Evolutionary conservation across 2,797 vertebrate species (phyloP).

Genomic region (Limosa lapponica): DNA sequence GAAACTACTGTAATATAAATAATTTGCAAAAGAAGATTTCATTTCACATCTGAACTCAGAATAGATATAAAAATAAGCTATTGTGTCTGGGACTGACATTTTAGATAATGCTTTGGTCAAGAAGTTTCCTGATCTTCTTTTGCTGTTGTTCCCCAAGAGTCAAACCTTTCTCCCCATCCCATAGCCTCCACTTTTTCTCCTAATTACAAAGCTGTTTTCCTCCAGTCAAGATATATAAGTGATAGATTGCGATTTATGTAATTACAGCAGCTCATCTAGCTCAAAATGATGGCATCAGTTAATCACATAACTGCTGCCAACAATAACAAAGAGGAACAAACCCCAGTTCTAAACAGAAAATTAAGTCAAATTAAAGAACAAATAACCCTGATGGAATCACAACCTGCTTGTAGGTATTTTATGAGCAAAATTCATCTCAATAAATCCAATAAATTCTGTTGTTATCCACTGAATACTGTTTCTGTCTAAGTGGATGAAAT

Average conservation of each 20-base stretch:
- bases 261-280: background rate
- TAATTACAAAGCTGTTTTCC: background rate
- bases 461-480: background rate
- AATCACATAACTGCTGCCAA: background rate
- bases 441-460: background rate
- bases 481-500: background rate
- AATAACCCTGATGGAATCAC: background rate
- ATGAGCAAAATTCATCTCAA: background rate
- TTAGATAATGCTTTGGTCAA: background rate
- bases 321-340: background rate
- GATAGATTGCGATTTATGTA: background rate
- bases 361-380: constrained; percentile 12
- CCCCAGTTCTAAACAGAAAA: background rate
- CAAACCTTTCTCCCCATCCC: background rate
- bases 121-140: background rate
- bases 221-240: background rate
- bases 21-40: background rate
- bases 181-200: background rate
- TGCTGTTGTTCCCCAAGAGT: background rate
- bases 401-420: background rate
- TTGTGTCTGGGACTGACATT: background rate
- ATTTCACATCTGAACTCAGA: background rate
- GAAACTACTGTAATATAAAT: background rate
- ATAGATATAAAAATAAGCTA: background rate
- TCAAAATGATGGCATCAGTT: background rate